A percentile compares a stretch with the other conserved stretches of the same genome.
phyloP scores from a whole-genome alignment of 2,888 invertebrate species.

The Nephrotoma flavescens region DNA sequence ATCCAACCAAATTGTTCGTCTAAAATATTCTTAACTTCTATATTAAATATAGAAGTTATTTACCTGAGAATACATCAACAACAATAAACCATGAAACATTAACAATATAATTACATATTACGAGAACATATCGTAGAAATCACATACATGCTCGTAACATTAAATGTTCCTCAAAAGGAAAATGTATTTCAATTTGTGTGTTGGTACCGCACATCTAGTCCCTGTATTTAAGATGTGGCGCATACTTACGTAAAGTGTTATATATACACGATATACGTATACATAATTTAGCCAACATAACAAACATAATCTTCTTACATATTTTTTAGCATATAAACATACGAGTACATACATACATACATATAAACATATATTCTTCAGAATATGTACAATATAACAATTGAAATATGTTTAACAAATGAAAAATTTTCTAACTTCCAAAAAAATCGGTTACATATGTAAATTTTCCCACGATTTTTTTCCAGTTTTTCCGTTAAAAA shows the following conservation, averaged over 20 bases:
- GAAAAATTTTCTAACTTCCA: neutral
- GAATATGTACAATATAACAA: neutral
- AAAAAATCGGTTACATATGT: neutral
- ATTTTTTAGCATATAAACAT: neutral
- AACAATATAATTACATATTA: neutral
- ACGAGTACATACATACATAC: neutral
- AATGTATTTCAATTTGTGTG: neutral
- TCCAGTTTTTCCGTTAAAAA: neutral
- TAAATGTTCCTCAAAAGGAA: neutral
- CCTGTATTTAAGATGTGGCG: neutral
- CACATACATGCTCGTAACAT: neutral
- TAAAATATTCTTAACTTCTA: neutral
- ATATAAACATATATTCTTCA: neutral
- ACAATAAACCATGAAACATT: neutral
- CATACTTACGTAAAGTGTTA: neutral
- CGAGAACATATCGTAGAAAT: neutral
- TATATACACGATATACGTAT: neutral
- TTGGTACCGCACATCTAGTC: neutral
- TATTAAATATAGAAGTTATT: neutral
- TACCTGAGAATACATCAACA: neutral
- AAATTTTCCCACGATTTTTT: neutral
- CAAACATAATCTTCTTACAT: neutral
- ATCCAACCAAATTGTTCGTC: neutral
- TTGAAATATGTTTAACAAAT: neutral
- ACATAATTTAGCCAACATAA: neutral